phyloP scores from a whole-genome alignment of 2,113 vertebrate genomes.

The Ancistrus triradiatus region DNA sequence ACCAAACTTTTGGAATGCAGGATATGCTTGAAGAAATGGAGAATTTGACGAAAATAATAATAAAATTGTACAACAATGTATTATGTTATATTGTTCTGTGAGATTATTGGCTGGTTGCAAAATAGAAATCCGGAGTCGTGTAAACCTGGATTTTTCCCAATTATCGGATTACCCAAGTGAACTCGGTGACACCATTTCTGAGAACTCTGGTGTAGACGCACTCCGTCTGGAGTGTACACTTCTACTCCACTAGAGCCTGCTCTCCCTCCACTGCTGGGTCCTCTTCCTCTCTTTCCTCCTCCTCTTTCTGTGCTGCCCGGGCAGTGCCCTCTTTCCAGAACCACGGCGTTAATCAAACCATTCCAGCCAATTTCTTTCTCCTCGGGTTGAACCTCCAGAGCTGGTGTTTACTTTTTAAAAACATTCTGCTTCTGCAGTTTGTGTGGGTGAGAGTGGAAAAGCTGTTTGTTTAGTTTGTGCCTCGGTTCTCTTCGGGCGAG shows the following conservation, averaged over 20 bases:
- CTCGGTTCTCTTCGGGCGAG: conserved; percentile 8
- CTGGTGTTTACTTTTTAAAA: conserved; percentile 30
- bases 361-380: conserved; percentile 41
- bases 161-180: too few relatives aligned
- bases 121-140: too few relatives aligned
- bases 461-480: conserved; percentile 13
- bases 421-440: conserved; percentile 13
- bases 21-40: too few relatives aligned
- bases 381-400: conserved; percentile 21
- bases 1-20: too few relatives aligned
- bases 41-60: too few relatives aligned
- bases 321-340: not conserved
- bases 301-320: not conserved
- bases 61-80: too few relatives aligned
- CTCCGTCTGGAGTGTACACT: not conserved
- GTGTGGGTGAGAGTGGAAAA: not conserved
- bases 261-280: not conserved
- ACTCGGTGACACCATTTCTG: too few relatives aligned
- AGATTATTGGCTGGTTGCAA: too few relatives aligned
- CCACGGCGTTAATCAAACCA: conserved; percentile 26
- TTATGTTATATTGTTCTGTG: too few relatives aligned
- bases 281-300: not conserved
- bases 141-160: too few relatives aligned
- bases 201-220: too few relatives aligned
- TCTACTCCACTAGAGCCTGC: conserved; percentile 5